Evolutionary conservation across 2,888 invertebrate genomes (phyloP), one percentile per base, ranked within the genome.

Genomic region (Herminia tarsipennalis): DNA sequence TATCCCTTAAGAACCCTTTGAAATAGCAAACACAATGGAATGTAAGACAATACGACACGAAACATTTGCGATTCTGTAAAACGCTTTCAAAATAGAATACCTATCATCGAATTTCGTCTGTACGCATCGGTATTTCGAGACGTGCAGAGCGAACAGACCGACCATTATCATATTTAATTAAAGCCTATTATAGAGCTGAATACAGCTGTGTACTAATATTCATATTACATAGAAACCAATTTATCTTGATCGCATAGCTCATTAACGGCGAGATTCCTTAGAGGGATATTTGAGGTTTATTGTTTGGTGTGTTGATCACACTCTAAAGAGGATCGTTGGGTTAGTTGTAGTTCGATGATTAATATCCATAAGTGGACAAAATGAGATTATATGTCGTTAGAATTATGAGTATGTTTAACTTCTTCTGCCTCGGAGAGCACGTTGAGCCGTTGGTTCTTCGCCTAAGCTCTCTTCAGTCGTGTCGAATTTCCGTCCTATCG

Each of bases 161-260:
- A 25, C 44, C 43, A 58, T 60, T 60, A 63, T 58, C 45, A 60
- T 53, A 63, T 59, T 64, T 48, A 64, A 59, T 59, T 60, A 59
- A 49, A 46, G 28, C 54, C 40, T 45, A 21, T 34, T 34, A 36
- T 41, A 10, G 3, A 24, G 16, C 10, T 6, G 24, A 16, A 8
- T 9, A 17, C 16, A 30, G 14, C 5, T 13, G 17, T 40, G 17
- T 49, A 37, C 13, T 40, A 38, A 63, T 59, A 53, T 53, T 58
- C 53, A 40, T 49, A 43, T 59, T 60, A 58, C 59, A 58, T 59
- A 45, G 45, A 46, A 53, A 53, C 48, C 35, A 57, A 57, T 57
- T 63, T 51, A 57, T 57, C 52, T 57, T 63, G 53, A 63, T n/a
- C n/a, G n/a, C n/a, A n/a, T 63, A 63, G 57, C 63, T 57, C 44